Percentiles rank a stretch among this genome's conserved stretches.
Conservation (phyloP, 2,113 vertebrate species). For the Cairina moschata region DNA sequence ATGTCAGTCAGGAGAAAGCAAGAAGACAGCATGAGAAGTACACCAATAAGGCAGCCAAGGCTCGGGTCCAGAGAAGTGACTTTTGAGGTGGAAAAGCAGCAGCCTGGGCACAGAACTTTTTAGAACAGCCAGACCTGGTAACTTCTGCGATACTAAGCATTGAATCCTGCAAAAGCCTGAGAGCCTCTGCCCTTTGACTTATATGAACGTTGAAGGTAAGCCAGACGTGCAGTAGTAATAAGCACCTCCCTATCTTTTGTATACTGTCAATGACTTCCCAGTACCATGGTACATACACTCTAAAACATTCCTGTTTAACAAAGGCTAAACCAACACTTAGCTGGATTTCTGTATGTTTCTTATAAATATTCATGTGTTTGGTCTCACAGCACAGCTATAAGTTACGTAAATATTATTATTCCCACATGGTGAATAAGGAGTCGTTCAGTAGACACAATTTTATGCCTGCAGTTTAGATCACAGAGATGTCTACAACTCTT, state of each 20-base stretch:
- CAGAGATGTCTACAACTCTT: neutral
- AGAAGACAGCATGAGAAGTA: neutral
- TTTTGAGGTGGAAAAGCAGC: neutral
- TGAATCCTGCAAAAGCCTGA: neutral
- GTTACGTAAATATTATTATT: neutral
- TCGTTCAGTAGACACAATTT: neutral
- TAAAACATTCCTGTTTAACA: neutral
- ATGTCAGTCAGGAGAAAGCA: neutral
- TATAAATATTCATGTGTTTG: conserved; percentile 12
- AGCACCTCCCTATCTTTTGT: neutral
- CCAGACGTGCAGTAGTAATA: neutral
- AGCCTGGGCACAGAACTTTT: neutral
- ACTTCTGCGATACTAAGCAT: neutral
- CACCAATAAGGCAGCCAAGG: neutral
- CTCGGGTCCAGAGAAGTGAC: neutral
- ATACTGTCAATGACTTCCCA: neutral
- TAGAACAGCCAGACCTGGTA: neutral
- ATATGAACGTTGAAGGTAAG: neutral
- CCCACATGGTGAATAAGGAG: neutral
- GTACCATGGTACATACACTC: neutral
- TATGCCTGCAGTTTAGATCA: neutral
- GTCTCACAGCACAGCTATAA: neutral
- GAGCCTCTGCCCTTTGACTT: neutral
- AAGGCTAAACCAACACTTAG: conserved; percentile 17
- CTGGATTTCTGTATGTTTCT: neutral